Evolutionary conservation across 2,797 vertebrate species (phyloP), one percentile per base, ranked within the genome.

Genomic region (Danio jaintianensis): DNA sequence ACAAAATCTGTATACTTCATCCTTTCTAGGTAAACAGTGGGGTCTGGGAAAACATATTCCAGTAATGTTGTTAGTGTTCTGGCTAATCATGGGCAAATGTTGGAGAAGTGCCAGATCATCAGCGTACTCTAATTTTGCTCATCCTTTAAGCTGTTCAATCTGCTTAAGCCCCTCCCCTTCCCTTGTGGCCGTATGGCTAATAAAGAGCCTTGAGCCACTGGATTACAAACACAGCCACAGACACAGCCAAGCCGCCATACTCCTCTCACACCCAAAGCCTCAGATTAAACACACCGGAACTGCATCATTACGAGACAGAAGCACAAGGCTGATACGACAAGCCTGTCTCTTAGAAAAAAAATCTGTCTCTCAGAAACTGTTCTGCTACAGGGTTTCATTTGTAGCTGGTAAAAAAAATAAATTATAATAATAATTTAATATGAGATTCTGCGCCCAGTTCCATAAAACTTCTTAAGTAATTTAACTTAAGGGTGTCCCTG

Each of bases 91-190:
- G 20, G 40, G 58, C 59, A 73, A 20, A 61, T 68, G 56, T 47
- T 84, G 48, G 68, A 76, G 76, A 74, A 68, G 20, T 58, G 40
- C 48, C 81, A 85, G 75, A 91, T 92, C 87, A 92, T 93, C 91
- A 91, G 88, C 84, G 87, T 92, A 91, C 91, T 94, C 94, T 96
- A 96, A 96, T 96, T 95, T 91, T 88, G 92, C 91, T 93, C 90
- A 96, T 94, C 94, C 91, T 89, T 88, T 96, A 95, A 97, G 93
- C 87, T 83, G 90, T 84, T 88, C 91, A 94, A 95, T 95, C 93
- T 93, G 85, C 92, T 94, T 94, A 94, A 81, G 75, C 86, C 84
- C 86, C 89, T 22, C 77, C 67, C 43, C 82, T 73, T 89, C 86
- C 90, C 80, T 85, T 90, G 89, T 91, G 85, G 86, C 91, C 89